Percentiles rank a stretch among this genome's conserved stretches.
phyloP scores from a whole-genome alignment of 2,113 vertebrate genomes.

The Ondatra zibethicus region DNA sequence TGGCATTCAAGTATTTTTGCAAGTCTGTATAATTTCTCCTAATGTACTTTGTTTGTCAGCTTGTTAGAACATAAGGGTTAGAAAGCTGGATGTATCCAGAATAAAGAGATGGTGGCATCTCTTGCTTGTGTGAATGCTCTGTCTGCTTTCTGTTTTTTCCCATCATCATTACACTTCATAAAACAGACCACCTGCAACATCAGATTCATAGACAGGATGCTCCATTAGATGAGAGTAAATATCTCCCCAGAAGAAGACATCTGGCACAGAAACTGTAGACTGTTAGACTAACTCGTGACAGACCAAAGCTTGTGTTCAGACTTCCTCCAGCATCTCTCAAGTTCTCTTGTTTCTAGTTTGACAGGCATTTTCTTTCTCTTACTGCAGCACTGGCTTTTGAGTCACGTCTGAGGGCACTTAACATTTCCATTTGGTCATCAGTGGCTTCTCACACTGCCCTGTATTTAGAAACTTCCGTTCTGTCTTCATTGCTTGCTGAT shows the following conservation, averaged over 20 bases:
- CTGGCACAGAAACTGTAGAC: neutral
- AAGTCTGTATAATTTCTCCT: slow-evolving; percentile 84
- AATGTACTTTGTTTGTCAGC: slow-evolving; percentile 76
- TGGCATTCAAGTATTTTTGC: slow-evolving; percentile 84
- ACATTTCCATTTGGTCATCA: neutral
- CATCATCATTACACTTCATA: neutral
- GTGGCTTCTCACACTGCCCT: neutral
- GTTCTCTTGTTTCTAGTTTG: neutral
- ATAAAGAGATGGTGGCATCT: slow-evolving; percentile 47
- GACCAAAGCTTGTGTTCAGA: neutral
- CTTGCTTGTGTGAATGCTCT: neutral
- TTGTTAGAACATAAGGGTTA: slow-evolving; percentile 57
- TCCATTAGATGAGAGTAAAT: neutral
- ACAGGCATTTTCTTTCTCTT: neutral
- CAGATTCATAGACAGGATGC: neutral
- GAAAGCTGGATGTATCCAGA: slow-evolving; percentile 14
- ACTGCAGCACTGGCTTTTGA: neutral
- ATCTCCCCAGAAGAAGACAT: neutral
- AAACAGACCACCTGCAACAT: neutral
- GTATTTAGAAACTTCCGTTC: neutral
- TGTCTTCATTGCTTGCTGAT: neutral
- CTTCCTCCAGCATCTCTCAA: neutral
- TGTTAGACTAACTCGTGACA: neutral
- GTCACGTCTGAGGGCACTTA: neutral
- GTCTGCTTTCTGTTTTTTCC: neutral